phyloP scores from a whole-genome alignment of 2,797 vertebrate species.

The Sphenopsis melanotis region DNA sequence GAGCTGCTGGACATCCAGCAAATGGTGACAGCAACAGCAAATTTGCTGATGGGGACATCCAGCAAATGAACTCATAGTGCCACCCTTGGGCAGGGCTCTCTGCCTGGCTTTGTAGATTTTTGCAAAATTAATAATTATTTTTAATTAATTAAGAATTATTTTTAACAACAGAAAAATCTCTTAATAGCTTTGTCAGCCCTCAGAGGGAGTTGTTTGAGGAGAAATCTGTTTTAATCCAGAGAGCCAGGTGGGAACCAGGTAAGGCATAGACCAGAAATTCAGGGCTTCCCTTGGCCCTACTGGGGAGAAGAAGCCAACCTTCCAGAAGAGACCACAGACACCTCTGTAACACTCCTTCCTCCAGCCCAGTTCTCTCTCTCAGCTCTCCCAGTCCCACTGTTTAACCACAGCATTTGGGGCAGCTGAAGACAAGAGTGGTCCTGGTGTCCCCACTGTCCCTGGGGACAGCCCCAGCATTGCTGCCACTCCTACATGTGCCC shows the following conservation, averaged over 20 bases:
- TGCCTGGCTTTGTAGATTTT: background rate
- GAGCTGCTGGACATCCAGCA: background rate
- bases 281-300: background rate
- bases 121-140: background rate
- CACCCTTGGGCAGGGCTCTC: background rate
- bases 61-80: too few relatives aligned
- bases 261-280: background rate
- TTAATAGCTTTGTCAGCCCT: background rate
- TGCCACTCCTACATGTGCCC: background rate
- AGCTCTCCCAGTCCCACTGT: background rate
- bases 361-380: background rate
- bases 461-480: background rate
- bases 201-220: rapidly evolving
- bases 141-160: background rate
- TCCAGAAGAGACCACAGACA: background rate
- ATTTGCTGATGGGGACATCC: background rate
- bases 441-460: background rate
- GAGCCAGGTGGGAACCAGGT: background rate
- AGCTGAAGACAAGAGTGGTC: background rate
- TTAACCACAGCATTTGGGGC: background rate
- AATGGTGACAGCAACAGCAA: too few relatives aligned
- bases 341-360: background rate
- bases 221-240: background rate
- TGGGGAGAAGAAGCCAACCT: background rate
- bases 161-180: background rate